These are phyloP conservation scores for Antechinus stuartii DNA, from an alignment of 2,113 vertebrate genomes.

Conservation along the genomic window DNA sequence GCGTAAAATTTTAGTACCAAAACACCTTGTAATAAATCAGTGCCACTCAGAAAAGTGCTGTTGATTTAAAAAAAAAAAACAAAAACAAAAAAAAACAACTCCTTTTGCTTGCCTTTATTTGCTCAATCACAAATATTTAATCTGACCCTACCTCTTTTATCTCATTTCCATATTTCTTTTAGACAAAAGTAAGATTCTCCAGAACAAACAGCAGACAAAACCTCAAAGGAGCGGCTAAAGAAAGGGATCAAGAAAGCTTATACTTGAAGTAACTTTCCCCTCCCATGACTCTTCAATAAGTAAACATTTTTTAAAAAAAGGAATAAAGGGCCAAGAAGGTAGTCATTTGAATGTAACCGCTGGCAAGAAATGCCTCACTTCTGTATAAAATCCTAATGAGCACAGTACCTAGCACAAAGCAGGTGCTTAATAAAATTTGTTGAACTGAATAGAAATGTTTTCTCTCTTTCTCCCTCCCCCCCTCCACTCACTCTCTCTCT, in stretches of 20 bases:
- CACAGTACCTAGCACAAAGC: not conserved
- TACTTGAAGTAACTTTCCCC: not conserved
- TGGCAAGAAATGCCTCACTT: not conserved
- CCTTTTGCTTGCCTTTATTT: not conserved
- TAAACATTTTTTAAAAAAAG: not conserved
- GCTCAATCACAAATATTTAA: not conserved
- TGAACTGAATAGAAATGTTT: not conserved
- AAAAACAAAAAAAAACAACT: not conserved
- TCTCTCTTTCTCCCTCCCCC: not conserved
- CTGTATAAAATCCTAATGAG: not conserved
- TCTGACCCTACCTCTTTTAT: not conserved
- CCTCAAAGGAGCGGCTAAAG: not conserved
- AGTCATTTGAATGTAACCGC: not conserved
- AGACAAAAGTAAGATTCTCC: constrained; percentile 1
- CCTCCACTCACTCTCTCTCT: not conserved
- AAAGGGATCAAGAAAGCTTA: not conserved
- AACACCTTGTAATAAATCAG: too few relatives aligned
- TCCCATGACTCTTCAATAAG: not conserved
- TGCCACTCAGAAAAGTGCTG: not conserved
- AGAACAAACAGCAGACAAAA: not conserved
- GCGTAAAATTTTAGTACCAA: too few relatives aligned
- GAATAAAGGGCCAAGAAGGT: not conserved
- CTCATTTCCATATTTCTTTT: not conserved
- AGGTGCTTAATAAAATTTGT: too few relatives aligned
- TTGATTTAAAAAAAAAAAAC: too few relatives aligned